Base-by-base conservation (phyloP, 2,797 vertebrate species). In the Gallinago nigripennis region DNA sequence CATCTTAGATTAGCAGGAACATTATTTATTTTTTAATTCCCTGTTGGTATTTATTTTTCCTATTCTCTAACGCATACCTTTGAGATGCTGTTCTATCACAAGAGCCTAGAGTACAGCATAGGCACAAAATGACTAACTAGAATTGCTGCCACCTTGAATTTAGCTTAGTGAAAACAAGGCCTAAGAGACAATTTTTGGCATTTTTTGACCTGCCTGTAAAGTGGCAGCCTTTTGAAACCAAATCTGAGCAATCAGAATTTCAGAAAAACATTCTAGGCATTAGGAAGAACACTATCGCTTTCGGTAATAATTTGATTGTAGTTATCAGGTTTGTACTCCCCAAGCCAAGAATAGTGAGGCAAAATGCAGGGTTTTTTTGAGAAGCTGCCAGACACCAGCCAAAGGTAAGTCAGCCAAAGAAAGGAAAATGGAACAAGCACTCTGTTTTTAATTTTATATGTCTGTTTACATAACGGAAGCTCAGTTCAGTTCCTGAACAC, bases 31-130 rank as follows among this genome's bases (percentile, higher is more conserved):
- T 92, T 86, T 69, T 60, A 93, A 87, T 89, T 87, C 68, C 51
- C 68, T 48, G 13, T 8, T 85, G 82, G 14, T 30, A n/a, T 91
- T 94, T 82, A 9, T 28, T 86, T 79, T 24, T 73, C 28, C 25
- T 56, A 0, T 23, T 93, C 63, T 51, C 58, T 23, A 33, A 54
- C 0, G 0, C 0, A 0, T 27, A 39, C 60, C 51, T 77, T 51
- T 27, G 30, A 69, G 48, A 68, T 8, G 30, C 31, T 85, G 27
- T 65, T 76, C 48, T 51, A 63, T 30, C 19, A 64, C 37, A 51
- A 35, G 23, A 61, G 20, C 56, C 28, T 30, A 19, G 24, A 53
- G n/a, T 12, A 41, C 8, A 53, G 19, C 11, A 82, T 6, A 33
- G 9, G 30, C 45, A 65, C 5, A 2, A 69, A 81, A 81, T 12